Base-by-base conservation (phyloP, 2,888 invertebrate genomes). In the Dysmachus trigonus region DNA sequence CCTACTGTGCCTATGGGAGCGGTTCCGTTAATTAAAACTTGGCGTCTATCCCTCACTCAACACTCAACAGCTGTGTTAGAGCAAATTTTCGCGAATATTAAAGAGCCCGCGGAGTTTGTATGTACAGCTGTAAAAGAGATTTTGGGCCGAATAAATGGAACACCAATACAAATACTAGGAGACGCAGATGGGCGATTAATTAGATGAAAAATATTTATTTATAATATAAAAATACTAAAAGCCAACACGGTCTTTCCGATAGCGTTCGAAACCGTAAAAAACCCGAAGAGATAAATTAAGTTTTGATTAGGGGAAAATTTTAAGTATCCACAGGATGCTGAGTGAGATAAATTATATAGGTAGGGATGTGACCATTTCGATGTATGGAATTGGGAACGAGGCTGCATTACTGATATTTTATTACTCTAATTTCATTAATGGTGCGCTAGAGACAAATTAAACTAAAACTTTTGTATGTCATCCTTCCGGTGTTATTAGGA, bases 21-120 rank as follows among this genome's bases (percentile, higher is more conserved):
- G 81, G 81, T 81, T 81, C 47, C 81, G 33, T 81, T 81, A 81
- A 81, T 81, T 81, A 81, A 81, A 81, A 81, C 53, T 81, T 81
- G 62, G 62, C 62, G 62, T 62, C 62, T 62, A 62, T 62, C 62
- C 62, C 6, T 18, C 27, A 62, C 6, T 18, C 27, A 62, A 62
- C 62, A 62, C 62, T 10, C 27, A 62, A 62, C 47, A 47, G 47
- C 62, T 62, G 62, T 62, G 62, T 62, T 62, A 8, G 47, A 6
- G 22, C 1, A 10, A 62, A 62, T 62, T 62, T 62, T 62, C 62
- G 22, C 22, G 22, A 62, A 62, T 27, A 27, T 62, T 62, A 62
- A 62, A 62, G 62, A 62, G 62, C 62, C 62, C 27, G 62, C 62
- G 62, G 27, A 27, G 62, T 62, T 62, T 62, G 1, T 10, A 47